phyloP scores from a whole-genome alignment of 1,140 invertebrate species.

The Eufriesea mexicana region DNA sequence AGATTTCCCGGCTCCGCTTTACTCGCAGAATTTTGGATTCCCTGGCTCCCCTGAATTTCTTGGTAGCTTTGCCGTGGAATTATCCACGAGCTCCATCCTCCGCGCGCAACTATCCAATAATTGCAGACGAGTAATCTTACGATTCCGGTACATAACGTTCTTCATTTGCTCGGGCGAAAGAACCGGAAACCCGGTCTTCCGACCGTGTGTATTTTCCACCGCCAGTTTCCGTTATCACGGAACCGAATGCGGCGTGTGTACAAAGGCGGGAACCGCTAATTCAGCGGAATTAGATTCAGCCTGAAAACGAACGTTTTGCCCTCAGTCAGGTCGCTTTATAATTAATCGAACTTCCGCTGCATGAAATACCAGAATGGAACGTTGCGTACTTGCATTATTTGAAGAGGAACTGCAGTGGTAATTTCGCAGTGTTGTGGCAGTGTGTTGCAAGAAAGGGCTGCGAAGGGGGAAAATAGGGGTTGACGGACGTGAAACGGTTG shows the following conservation, averaged over 20 bases:
- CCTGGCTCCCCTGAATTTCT: neutral
- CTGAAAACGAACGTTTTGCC: slow-evolving; percentile 2
- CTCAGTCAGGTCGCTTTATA: neutral
- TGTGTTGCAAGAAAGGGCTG: no score
- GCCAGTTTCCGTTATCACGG: slow-evolving; percentile 7
- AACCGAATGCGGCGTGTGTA: neutral
- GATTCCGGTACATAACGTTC: neutral
- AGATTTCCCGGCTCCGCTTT: neutral
- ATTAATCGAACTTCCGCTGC: neutral
- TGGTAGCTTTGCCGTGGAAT: neutral
- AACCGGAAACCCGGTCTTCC: neutral
- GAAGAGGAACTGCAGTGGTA: neutral
- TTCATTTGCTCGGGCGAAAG: neutral
- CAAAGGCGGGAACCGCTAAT: slow-evolving; percentile 2
- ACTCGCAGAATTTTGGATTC: neutral
- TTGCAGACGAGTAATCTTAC: neutral
- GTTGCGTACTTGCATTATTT: neutral
- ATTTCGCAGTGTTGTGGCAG: neutral
- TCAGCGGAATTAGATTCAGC: slow-evolving; percentile 3
- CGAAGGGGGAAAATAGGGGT: no score
- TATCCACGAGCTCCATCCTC: neutral
- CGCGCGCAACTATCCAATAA: neutral
- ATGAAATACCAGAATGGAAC: neutral
- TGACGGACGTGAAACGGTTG: no score
- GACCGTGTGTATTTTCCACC: neutral